A percentile compares a stretch with the other conserved stretches of the same genome.
These are phyloP conservation scores for Allacma fusca DNA, from an alignment of 2,888 invertebrate genomes.

Conservation along the genomic window DNA sequence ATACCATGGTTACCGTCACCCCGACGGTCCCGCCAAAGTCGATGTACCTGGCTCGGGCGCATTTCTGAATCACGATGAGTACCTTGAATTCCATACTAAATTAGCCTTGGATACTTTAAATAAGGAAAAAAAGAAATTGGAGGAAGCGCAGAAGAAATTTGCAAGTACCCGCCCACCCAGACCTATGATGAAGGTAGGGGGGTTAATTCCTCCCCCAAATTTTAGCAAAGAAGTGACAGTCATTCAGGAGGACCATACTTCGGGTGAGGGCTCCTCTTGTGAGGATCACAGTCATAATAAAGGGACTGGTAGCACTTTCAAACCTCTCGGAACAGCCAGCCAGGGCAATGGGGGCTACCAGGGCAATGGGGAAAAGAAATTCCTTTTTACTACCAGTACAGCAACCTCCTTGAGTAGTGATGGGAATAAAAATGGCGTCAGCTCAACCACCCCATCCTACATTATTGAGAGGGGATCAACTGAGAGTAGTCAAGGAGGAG, in stretches of 20 bases:
- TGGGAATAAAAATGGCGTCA: no score
- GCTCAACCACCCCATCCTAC: no score
- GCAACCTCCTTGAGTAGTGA: no score
- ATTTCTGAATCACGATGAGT: slow-evolving; percentile 59
- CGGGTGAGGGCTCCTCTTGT: background rate
- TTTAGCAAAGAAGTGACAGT: slow-evolving; percentile 31
- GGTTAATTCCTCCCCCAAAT: no score
- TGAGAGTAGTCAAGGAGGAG: no score
- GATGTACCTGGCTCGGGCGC: slow-evolving; percentile 52
- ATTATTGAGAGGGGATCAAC: no score
- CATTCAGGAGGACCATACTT: slow-evolving; percentile 3
- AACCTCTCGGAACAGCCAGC: no score
- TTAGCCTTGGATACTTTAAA: slow-evolving; percentile 49
- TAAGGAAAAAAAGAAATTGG: slow-evolving; percentile 34
- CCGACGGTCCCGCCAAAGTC: slow-evolving; percentile 7
- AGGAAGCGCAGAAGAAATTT: slow-evolving; percentile 23
- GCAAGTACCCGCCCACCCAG: no score
- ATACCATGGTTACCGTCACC: background rate
- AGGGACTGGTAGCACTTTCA: background rate
- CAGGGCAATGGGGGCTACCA: no score
- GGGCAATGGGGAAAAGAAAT: no score
- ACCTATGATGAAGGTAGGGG: no score
- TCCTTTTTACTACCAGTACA: no score
- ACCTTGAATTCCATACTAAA: slow-evolving; percentile 58
- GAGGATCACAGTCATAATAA: background rate